phyloP scores from a whole-genome alignment of 2,888 invertebrate species.

The Bursaphelenchus okinawaensis region DNA sequence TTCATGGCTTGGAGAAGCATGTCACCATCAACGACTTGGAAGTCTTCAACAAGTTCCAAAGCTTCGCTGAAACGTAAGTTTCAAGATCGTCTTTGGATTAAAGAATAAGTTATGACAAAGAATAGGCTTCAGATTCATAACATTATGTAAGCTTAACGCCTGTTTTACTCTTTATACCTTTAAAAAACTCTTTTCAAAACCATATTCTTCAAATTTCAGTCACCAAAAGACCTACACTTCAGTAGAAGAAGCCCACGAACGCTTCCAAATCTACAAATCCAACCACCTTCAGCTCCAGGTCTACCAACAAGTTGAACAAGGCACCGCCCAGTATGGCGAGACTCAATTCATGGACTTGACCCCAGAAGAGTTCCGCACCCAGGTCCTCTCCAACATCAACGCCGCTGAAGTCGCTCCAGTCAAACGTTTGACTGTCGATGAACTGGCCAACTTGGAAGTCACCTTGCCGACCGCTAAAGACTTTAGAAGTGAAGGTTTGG shows the following conservation, averaged over 20 bases:
- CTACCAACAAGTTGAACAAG: background rate
- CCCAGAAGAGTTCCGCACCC: constrained; percentile 6
- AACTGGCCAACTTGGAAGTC: background rate
- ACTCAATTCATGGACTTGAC: constrained; percentile 13
- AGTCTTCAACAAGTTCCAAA: background rate
- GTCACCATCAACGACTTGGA: background rate
- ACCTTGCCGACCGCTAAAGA: background rate
- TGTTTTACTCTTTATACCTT: background rate
- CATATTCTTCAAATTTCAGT: background rate
- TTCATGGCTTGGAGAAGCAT: background rate
- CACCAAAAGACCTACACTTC: background rate
- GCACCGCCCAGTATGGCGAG: background rate
- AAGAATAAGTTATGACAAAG: no score
- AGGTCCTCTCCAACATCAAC: background rate
- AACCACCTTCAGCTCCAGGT: background rate
- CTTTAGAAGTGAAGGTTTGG: constrained; percentile 1
- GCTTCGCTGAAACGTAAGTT: background rate
- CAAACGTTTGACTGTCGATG: background rate
- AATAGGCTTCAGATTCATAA: no score
- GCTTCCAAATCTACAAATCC: constrained; percentile 2
- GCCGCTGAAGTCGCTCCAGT: background rate
- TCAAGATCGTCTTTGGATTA: no score
- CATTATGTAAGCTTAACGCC: no score
- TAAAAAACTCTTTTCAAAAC: background rate
- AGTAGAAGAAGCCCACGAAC: constrained; percentile 1